These are phyloP conservation scores for Diplodus puntazzo DNA, from an alignment of 2,797 vertebrate genomes.

Conservation along the genomic window DNA sequence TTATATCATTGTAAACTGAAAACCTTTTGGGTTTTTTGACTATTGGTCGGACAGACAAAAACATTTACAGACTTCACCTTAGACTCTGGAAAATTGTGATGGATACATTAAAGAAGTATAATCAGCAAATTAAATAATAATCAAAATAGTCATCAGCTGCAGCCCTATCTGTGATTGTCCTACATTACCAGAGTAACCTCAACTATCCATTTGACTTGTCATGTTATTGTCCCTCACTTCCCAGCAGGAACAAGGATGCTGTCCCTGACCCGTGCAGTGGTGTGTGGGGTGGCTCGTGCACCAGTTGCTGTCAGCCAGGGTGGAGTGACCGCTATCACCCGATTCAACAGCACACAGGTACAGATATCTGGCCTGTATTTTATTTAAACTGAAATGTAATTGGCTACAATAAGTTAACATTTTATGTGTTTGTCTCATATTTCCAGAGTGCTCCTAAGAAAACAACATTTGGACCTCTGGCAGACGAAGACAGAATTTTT, in stretches of 20 bases:
- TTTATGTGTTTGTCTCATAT: constrained; percentile 19
- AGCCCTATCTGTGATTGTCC: background rate
- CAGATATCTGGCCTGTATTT: constrained; percentile 63
- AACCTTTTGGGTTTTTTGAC: background rate
- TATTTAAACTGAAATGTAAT: background rate
- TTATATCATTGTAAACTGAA: background rate
- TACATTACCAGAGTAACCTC: background rate
- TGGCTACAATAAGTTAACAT: background rate
- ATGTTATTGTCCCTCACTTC: background rate
- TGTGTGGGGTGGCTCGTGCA: constrained; percentile 68
- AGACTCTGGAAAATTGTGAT: background rate
- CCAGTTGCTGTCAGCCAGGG: constrained; percentile 76
- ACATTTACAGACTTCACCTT: background rate
- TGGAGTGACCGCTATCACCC: constrained; percentile 62
- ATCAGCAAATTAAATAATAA: background rate
- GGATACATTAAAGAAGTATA: background rate
- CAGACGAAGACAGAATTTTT: constrained; percentile 95
- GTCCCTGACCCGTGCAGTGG: constrained; percentile 79
- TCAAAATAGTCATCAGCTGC: background rate
- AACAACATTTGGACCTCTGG: constrained; percentile 93
- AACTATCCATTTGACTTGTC: background rate
- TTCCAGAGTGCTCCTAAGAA: constrained; percentile 88
- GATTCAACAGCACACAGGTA: constrained; percentile 82
- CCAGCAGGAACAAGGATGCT: constrained; percentile 78
- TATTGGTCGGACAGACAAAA: background rate